A percentile compares a stretch with the other conserved stretches of the same genome.
Conservation (phyloP, 2,797 vertebrate species). For the Cossypha caffra region DNA sequence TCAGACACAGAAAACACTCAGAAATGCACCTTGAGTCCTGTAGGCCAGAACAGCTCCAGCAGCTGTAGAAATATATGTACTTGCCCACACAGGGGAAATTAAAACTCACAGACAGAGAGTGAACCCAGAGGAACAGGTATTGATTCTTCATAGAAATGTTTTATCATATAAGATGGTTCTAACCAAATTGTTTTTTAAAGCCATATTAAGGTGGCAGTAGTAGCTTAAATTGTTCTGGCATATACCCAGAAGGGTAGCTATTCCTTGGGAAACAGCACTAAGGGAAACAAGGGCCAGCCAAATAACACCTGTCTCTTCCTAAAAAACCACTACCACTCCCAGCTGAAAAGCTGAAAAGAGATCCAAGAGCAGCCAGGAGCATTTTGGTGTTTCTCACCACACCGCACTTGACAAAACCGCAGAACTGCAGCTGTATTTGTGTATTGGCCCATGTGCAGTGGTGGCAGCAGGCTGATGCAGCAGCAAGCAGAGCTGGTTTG, state of each 20-base stretch:
- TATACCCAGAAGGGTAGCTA: not conserved
- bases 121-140: not conserved
- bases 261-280: not conserved
- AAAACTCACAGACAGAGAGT: slow-evolving; percentile 1
- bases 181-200: slow-evolving; percentile 30
- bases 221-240: not conserved
- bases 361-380: not conserved
- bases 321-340: not conserved
- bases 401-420: not conserved
- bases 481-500: rapidly evolving
- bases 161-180: not conserved
- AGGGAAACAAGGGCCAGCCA: not conserved
- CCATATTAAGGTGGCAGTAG: not conserved
- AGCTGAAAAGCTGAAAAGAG: not conserved
- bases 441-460: not conserved
- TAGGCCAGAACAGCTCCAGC: not conserved
- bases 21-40: not conserved
- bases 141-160: slow-evolving; percentile 44
- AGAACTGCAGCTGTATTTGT: not conserved
- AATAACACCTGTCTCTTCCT: not conserved
- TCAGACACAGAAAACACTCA: not conserved
- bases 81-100: slow-evolving; percentile 21
- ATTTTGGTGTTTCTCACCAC: not conserved
- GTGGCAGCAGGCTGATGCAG: not conserved
- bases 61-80: not conserved